These are phyloP conservation scores for Drosophila equinoxialis DNA, from an alignment of 1,140 invertebrate species.

Conservation along the genomic window DNA sequence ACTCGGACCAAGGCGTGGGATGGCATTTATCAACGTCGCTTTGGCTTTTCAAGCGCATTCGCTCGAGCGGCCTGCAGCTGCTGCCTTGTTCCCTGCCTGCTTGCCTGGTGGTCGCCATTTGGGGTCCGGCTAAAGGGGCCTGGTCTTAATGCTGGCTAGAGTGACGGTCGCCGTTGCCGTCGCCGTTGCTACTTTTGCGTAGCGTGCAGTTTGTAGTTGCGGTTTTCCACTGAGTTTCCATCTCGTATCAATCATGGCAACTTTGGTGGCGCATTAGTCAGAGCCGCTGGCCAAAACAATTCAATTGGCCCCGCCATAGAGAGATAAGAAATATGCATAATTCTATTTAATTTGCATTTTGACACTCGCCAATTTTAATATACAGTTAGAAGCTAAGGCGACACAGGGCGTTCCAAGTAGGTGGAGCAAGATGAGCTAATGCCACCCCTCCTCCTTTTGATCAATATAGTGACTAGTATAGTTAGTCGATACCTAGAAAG, in stretches of 20 bases:
- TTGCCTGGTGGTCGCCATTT: constrained; percentile 23
- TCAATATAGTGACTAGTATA: neutral
- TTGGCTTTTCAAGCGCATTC: constrained; percentile 35
- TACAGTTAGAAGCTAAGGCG: neutral
- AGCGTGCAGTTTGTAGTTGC: constrained; percentile 40
- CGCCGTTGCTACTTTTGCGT: constrained; percentile 33
- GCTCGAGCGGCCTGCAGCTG: constrained; percentile 34
- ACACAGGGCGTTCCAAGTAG: constrained; percentile 3
- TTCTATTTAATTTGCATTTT: constrained; percentile 78
- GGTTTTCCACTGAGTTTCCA: constrained; percentile 41
- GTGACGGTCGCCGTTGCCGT: no score
- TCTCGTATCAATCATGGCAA: constrained; percentile 70
- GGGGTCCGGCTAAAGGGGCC: constrained; percentile 17
- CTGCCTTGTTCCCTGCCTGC: constrained; percentile 2
- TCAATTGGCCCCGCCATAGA: constrained; percentile 52
- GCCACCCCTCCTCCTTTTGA: neutral
- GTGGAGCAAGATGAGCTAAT: constrained; percentile 6
- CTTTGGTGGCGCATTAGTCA: constrained; percentile 79
- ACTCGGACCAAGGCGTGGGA: constrained; percentile 65
- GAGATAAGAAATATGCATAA: constrained; percentile 75
- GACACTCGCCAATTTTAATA: constrained; percentile 57
- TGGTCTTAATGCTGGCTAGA: neutral
- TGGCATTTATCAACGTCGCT: constrained; percentile 77
- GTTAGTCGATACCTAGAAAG: no score
- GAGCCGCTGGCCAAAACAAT: constrained; percentile 70